Base-by-base conservation (phyloP, 2,113 vertebrate species). In the Mastomys coucha region DNA sequence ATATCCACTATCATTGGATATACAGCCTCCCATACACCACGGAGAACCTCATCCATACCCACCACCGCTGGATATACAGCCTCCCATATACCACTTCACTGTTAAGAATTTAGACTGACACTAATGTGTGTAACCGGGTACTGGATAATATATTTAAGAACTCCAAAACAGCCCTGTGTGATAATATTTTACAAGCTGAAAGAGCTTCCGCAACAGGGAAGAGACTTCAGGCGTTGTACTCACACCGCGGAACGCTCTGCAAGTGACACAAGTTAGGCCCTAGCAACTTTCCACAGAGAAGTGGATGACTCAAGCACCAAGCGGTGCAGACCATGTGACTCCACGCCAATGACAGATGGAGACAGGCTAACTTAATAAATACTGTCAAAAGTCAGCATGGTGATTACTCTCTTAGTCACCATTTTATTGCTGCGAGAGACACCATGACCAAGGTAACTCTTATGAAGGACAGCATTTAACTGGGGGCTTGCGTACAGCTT, bases 121-220 rank as follows among this genome's bases (percentile, higher is more conserved):
- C 13, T 77, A 87, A 70, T 19, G 8, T 78, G 42, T 49, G 22
- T 11, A 20, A 45, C 9, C 9, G n/a, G 22, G 31, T 1, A n/a
- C 45, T 77, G 13, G 80, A 81, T 60, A 7, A 67, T 19, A 22
- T 28, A 49, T 0, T 60, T 2, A 45, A 90, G 14, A 92, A 49
- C 80, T 77, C 67, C n/a, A 81, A n/a, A 67, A 24, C 51, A 72
- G 36, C 73, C 3, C 7, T 33, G 42, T 24, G 8, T 88, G 94
- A 63, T n/a, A 45, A 80, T 65, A 91, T 82, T 58, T 82, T 7
- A 88, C 53, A 96, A 81, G 31, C 9, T 75, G 4, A 93, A 87
- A 80, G 42, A 51, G 51, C 87, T 87, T 53, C 20, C 73, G 56
- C 20, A 75, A 75, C 20, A 93, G 67, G 39, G 76, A 89, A 87